A percentile compares a stretch with the other conserved stretches of the same genome.
These are phyloP conservation scores for Meloidogyne floridensis DNA, from an alignment of 1,140 invertebrate genomes.

Conservation along the genomic window DNA sequence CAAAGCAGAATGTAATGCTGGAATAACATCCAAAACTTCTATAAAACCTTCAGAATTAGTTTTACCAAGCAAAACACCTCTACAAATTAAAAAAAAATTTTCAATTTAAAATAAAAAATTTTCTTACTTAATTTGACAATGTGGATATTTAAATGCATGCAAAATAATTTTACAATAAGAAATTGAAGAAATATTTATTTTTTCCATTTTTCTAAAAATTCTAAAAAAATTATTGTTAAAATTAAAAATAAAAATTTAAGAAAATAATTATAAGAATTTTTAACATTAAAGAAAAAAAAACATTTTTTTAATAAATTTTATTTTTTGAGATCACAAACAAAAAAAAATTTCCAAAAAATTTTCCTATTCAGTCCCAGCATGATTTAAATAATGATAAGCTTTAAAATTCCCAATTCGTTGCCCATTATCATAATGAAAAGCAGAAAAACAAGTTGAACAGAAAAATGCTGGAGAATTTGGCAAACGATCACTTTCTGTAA, in stretches of 20 bases:
- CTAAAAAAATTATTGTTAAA: neutral
- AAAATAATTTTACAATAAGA: conserved; percentile 47
- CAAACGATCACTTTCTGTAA: conserved; percentile 60
- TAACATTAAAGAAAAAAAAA: neutral
- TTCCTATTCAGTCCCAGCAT: conserved; percentile 48
- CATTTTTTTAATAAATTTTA: conserved; percentile 18
- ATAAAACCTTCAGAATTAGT: neutral
- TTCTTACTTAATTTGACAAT: conserved; percentile 34
- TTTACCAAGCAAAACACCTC: conserved; percentile 42
- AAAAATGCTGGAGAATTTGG: conserved; percentile 52
- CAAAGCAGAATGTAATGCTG: conserved; percentile 38
- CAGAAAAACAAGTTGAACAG: conserved; percentile 52
- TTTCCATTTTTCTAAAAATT: neutral
- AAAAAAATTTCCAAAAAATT: neutral
- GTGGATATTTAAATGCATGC: conserved; percentile 49
- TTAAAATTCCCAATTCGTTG: conserved; percentile 52
- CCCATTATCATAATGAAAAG: conserved; percentile 53
- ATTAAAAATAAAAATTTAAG: neutral
- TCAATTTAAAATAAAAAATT: conserved; percentile 13
- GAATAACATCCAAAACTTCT: conserved; percentile 45
- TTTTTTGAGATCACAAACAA: neutral
- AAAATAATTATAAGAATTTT: neutral
- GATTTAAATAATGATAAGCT: conserved; percentile 57
- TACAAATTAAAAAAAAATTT: neutral
- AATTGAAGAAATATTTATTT: conserved; percentile 12